Percentiles rank a stretch among this genome's conserved stretches.
These are phyloP conservation scores for Myopa testacea DNA, from an alignment of 2,888 invertebrate genomes.

Conservation along the genomic window DNA sequence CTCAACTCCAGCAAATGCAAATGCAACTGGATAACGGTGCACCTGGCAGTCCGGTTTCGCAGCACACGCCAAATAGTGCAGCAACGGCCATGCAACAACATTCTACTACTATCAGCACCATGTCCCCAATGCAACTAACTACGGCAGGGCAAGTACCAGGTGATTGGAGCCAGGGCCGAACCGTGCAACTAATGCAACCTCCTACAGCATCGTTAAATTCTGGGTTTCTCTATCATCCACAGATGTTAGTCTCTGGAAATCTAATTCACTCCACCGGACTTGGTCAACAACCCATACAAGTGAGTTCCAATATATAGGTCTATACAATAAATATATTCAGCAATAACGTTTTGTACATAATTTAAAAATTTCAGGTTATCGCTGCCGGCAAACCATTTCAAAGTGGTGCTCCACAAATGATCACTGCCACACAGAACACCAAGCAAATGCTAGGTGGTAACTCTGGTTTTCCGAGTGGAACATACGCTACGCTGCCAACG, in stretches of 20 bases:
- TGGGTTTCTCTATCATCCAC: constrained; percentile 82
- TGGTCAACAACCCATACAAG: constrained; percentile 71
- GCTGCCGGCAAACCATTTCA: constrained; percentile 87
- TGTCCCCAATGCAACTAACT: constrained; percentile 81
- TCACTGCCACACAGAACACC: constrained; percentile 74
- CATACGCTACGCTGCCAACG: constrained; percentile 72
- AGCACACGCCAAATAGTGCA: constrained; percentile 65
- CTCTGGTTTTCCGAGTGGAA: constrained; percentile 67
- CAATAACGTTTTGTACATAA: neutral
- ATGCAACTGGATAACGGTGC: constrained; percentile 64
- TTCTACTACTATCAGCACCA: constrained; percentile 77
- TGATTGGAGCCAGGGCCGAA: constrained; percentile 79
- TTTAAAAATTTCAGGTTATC: constrained; percentile 67
- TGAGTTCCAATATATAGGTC: constrained; percentile 58
- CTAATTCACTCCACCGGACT: constrained; percentile 72
- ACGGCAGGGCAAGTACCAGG: constrained; percentile 71
- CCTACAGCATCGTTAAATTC: constrained; percentile 73
- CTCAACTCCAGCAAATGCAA: constrained; percentile 69
- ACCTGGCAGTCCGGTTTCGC: constrained; percentile 69
- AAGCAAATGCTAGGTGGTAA: constrained; percentile 75
- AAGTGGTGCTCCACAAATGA: constrained; percentile 86
- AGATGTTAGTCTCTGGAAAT: constrained; percentile 86
- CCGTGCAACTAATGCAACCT: constrained; percentile 86
- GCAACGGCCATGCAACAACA: constrained; percentile 66
- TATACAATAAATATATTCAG: neutral